Conservation (phyloP, 1,140 invertebrate genomes). For the Zaprionus tsacasi region DNA sequence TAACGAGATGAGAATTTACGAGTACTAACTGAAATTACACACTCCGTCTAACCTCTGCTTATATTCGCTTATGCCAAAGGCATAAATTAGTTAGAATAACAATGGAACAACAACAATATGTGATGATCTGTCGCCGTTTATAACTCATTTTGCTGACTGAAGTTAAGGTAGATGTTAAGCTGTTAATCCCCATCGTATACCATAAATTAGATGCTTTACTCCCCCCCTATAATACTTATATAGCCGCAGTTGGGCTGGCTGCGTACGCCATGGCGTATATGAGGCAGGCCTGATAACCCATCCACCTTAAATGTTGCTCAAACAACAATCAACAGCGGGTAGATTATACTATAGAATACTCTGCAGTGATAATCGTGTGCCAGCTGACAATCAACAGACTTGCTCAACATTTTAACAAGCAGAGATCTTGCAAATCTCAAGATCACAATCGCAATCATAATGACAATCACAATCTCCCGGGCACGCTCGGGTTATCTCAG, state of each 20-base stretch:
- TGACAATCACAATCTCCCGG: constrained; percentile 15
- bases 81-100: not conserved
- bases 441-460: constrained; percentile 28
- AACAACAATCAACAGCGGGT: constrained; percentile 31
- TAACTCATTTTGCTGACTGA: constrained; percentile 1
- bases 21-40: not conserved
- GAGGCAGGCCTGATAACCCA: constrained; percentile 29
- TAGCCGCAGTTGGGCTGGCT: constrained; percentile 2
- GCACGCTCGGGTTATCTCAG: constrained; percentile 26
- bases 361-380: constrained; percentile 53
- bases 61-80: constrained; percentile 1
- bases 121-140: not conserved
- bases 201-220: constrained; percentile 26
- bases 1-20: constrained; percentile 2
- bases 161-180: constrained; percentile 23
- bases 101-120: not conserved
- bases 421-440: constrained; percentile 46
- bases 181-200: constrained; percentile 8
- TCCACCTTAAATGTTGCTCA: constrained; percentile 11
- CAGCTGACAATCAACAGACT: constrained; percentile 37
- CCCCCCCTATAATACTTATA: not conserved
- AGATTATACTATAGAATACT: constrained; percentile 41
- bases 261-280: not conserved
- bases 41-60: not conserved
- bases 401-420: not conserved